Evolutionary conservation across 2,797 vertebrate species (phyloP).

Genomic region (Macropodus opercularis): DNA sequence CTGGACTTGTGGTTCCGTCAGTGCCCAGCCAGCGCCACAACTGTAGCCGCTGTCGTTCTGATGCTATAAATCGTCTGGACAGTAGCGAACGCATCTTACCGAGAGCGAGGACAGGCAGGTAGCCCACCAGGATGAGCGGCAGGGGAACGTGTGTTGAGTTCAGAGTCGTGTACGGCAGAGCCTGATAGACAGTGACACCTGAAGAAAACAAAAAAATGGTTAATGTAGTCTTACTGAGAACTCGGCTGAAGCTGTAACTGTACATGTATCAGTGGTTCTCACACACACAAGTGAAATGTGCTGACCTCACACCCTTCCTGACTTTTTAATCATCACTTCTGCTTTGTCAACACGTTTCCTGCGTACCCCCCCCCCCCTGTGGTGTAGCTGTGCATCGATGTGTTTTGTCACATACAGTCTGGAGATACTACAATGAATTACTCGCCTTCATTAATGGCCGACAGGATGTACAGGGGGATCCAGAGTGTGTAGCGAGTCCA

Average conservation of each 20-base stretch:
- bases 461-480: conserved; percentile 87
- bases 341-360: conserved; percentile 58
- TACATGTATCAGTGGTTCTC: background rate
- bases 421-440: rapidly evolving
- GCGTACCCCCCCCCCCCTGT: too few relatives aligned
- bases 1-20: too few relatives aligned
- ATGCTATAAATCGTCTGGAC: too few relatives aligned
- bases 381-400: too few relatives aligned
- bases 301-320: conserved; percentile 57
- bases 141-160: conserved; percentile 74
- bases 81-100: conserved; percentile 78
- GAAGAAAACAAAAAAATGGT: conserved; percentile 25
- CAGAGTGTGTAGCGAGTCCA: conserved; percentile 89
- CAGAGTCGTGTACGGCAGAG: conserved; percentile 77
- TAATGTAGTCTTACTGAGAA: too few relatives aligned
- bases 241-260: too few relatives aligned
- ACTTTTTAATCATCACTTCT: conserved; percentile 23
- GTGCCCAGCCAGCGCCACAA: background rate
- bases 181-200: conserved; percentile 87
- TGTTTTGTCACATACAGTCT: too few relatives aligned
- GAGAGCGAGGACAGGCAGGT: conserved; percentile 81
- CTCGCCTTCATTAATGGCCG: conserved; percentile 89
- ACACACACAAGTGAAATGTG: conserved; percentile 1
- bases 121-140: conserved; percentile 81
- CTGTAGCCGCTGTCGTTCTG: background rate